Evolutionary conservation across 1,140 invertebrate species (phyloP), one percentile per base, ranked within the genome.

Genomic region (Brachionus rubens): DNA sequence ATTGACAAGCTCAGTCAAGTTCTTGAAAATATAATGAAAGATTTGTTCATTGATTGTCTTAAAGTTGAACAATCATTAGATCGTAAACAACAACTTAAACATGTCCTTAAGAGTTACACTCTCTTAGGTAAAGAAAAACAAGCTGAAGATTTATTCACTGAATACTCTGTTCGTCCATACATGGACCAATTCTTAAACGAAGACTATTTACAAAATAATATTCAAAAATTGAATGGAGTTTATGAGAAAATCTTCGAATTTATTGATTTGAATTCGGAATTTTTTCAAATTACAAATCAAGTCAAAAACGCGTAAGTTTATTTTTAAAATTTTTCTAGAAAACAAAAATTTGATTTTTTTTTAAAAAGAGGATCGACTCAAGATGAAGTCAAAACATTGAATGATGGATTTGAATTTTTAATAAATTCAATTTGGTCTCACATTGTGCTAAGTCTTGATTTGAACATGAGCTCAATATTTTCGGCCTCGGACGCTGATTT

Each of bases 361-460:
- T n/a, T n/a, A n/a, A n/a, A n/a, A n/a, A n/a, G n/a, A n/a, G n/a
- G n/a, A n/a, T n/a, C n/a, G n/a, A 50, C 19, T n/a, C 14, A 77
- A 10, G 36, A 59, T 21, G 21, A 24, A 14, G 24, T 30, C 19
- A 72, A 77, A 77, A 83, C 83, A 24, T 78, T 83, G 76, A 85
- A 90, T n/a, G 88, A 88, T 78, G 91, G 90, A 14, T 94, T 91
- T 82, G 91, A 92, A 82, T 94, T 96, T 83, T 83, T 94, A 56
- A 88, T 93, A 0, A 91, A 92, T 82, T 90, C 91, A 82, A 92
- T 92, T 81, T 96, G 92, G 92, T 88, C 89, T 33, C 92, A 94
- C 85, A 87, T 95, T 78, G 83, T 85, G 21, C 89, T 90, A 81
- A 87, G 88, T 79, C 88, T 91, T 77, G 87, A 93, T 75, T 89